These are phyloP conservation scores for Pseudorhombus dupliciocellatus DNA, from an alignment of 2,113 vertebrate genomes.

Conservation along the genomic window DNA sequence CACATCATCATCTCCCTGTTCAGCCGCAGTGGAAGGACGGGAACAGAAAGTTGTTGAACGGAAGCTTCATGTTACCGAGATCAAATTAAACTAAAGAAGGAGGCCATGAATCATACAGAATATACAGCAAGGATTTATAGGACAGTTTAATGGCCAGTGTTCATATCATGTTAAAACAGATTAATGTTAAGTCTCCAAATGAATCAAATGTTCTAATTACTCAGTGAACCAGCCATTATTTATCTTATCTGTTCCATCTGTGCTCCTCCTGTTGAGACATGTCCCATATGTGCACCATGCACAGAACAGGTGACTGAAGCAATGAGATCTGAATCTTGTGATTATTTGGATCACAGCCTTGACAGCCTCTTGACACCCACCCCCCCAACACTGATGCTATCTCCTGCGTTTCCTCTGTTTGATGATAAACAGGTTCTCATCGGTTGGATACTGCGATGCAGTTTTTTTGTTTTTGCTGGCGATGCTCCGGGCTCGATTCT, in stretches of 20 bases:
- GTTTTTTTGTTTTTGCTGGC: conserved; percentile 8
- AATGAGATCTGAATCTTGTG: background rate
- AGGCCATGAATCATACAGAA: no score
- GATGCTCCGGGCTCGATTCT: background rate
- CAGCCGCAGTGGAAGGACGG: no score
- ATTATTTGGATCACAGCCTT: background rate
- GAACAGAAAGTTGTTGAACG: no score
- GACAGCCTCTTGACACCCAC: background rate
- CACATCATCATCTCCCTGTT: background rate
- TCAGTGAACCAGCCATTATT: background rate
- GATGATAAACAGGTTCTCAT: conserved; percentile 81
- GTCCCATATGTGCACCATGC: background rate
- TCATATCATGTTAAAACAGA: no score
- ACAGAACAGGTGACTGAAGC: background rate
- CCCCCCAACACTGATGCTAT: conserved; percentile 17
- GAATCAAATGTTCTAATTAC: background rate
- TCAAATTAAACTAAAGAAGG: no score
- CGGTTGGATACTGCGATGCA: conserved; percentile 43
- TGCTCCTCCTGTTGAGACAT: background rate
- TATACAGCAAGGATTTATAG: no score
- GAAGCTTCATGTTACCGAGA: no score
- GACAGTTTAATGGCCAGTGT: background rate
- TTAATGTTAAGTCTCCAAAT: no score
- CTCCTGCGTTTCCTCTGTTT: conserved; percentile 74
- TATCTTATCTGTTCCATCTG: background rate